Evolutionary conservation across 2,797 vertebrate species (phyloP).

Genomic region (Chelonia mydas): DNA sequence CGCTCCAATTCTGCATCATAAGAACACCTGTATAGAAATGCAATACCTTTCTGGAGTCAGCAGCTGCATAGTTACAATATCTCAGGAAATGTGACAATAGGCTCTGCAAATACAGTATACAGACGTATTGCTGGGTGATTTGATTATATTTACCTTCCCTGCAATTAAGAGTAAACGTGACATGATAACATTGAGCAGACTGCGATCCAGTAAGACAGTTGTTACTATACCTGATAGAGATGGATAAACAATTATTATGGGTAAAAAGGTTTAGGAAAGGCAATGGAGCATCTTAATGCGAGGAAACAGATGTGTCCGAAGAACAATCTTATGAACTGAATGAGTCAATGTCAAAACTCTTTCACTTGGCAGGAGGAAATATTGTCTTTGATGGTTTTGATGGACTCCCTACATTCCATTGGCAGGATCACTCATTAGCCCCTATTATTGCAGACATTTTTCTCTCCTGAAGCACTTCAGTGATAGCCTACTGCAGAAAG

Average conservation of each 20-base stretch:
- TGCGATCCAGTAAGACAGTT: not conserved
- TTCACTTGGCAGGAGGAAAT: not conserved
- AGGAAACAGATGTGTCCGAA: not conserved
- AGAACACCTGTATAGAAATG: slow-evolving; percentile 40
- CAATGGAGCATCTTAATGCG: not conserved
- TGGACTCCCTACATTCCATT: not conserved
- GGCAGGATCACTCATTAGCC: not conserved
- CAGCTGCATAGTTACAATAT: slow-evolving; percentile 33
- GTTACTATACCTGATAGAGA: not conserved
- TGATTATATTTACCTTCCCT: too few species aligned
- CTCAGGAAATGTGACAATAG: slow-evolving; percentile 4
- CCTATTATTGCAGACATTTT: not conserved
- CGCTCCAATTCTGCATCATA: not conserved
- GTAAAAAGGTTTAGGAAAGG: not conserved
- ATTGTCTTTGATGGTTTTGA: not conserved
- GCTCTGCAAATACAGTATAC: slow-evolving; percentile 6
- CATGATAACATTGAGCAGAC: not conserved
- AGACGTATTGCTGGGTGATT: not conserved
- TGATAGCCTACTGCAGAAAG: not conserved
- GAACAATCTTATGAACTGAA: not conserved
- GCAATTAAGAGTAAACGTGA: not conserved
- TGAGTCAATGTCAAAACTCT: not conserved
- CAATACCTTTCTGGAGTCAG: not conserved
- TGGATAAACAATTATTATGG: not conserved
- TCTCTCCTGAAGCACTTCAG: not conserved